Evolutionary conservation across 2,797 vertebrate species (phyloP).

Genomic region (Florisuga fusca): DNA sequence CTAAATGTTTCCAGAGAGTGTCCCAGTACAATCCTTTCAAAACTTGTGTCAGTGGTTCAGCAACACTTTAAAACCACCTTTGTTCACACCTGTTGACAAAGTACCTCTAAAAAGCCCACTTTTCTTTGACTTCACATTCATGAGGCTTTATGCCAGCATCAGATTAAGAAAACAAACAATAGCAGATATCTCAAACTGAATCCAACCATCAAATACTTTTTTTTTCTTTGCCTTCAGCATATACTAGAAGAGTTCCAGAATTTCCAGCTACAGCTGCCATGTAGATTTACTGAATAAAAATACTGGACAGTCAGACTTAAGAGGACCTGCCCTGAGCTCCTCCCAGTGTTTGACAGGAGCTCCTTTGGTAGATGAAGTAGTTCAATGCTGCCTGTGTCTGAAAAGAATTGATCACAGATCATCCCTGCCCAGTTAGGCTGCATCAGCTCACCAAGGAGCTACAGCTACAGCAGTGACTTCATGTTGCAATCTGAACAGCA

Average conservation of each 20-base stretch:
- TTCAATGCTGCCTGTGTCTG: not conserved
- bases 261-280: not conserved
- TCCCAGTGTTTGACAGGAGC: not conserved
- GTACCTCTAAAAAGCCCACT: not conserved
- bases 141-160: not conserved
- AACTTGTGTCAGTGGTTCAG: not conserved
- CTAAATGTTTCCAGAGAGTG: not conserved
- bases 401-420: not conserved
- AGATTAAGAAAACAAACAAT: not conserved
- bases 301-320: not conserved
- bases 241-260: not conserved
- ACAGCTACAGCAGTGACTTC: not conserved
- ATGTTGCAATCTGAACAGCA: not conserved
- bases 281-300: not conserved
- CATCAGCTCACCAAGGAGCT: not conserved
- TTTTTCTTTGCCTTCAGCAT: not conserved
- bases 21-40: not conserved
- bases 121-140: not conserved
- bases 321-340: not conserved
- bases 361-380: not conserved
- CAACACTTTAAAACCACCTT: not conserved
- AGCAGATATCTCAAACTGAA: not conserved
- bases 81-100: not conserved
- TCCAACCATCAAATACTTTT: not conserved
- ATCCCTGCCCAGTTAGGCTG: not conserved